Conservation (phyloP, 2,888 invertebrate species). For the Mimumesa dahlbomi region DNA sequence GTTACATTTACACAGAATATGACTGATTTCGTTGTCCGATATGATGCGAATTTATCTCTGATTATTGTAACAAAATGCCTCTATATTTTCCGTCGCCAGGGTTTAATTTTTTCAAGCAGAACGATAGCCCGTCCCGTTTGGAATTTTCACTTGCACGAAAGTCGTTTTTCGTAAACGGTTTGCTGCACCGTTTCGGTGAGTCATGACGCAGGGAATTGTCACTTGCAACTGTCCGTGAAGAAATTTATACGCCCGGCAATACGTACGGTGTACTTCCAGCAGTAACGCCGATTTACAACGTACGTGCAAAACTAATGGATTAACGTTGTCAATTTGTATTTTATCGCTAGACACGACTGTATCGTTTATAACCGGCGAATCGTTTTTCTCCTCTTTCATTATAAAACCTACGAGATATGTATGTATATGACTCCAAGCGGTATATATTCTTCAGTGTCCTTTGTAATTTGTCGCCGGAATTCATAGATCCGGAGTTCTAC, state of each 20-base stretch:
- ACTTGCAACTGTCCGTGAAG: not conserved
- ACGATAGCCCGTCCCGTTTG: conserved; percentile 9
- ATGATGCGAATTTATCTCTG: conserved; percentile 41
- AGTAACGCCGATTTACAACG: not conserved
- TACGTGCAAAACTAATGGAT: not conserved
- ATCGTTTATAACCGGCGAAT: not conserved
- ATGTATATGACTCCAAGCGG: too few species aligned
- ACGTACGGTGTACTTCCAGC: not conserved
- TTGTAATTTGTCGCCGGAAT: too few species aligned
- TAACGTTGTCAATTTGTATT: conserved; percentile 17
- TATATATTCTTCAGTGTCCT: too few species aligned
- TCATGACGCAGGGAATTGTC: not conserved
- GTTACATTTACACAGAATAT: conserved; percentile 35
- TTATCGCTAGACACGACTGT: conserved; percentile 2
- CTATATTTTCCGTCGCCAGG: conserved; percentile 17
- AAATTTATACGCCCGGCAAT: not conserved
- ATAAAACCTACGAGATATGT: too few species aligned
- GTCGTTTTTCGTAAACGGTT: not conserved
- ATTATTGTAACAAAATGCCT: conserved; percentile 20
- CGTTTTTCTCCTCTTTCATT: not conserved
- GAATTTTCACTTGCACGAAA: not conserved
- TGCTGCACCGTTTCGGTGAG: too few species aligned
- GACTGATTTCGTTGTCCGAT: conserved; percentile 26
- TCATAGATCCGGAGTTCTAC: too few species aligned
- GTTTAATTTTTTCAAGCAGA: conserved; percentile 19